phyloP scores from a whole-genome alignment of 2,888 invertebrate genomes.

The Torymus tubicola region DNA sequence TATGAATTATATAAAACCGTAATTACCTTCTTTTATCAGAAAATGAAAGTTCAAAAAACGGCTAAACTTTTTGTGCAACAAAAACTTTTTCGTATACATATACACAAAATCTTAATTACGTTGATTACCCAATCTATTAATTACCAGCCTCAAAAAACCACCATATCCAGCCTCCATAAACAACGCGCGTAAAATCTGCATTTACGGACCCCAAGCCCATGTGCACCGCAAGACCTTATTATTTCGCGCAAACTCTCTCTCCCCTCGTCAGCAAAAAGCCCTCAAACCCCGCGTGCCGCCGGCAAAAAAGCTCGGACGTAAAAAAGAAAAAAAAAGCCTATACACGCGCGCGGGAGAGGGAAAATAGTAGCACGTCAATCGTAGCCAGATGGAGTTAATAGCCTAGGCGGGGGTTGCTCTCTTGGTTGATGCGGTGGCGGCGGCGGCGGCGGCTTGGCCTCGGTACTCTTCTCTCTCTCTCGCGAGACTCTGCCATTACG shows the following conservation, averaged over 20 bases:
- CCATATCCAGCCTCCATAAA: not conserved
- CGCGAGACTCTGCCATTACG: constrained; percentile 34
- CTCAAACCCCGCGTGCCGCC: too few species aligned
- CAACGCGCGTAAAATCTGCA: not conserved
- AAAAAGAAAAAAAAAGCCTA: not conserved
- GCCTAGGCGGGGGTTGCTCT: constrained; percentile 32
- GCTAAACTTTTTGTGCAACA: too few species aligned
- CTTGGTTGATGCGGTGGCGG: not conserved
- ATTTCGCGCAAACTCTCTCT: too few species aligned
- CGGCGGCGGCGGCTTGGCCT: constrained; percentile 3
- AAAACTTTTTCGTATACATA: too few species aligned
- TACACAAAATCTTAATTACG: too few species aligned
- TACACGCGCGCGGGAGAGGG: not conserved
- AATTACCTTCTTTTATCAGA: too few species aligned
- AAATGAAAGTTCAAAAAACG: too few species aligned
- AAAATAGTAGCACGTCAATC: constrained; percentile 27
- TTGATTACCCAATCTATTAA: too few species aligned
- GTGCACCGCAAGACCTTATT: not conserved
- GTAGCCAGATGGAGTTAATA: constrained; percentile 22
- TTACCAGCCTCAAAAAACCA: too few species aligned
- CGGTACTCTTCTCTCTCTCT: not conserved
- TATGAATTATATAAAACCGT: too few species aligned
- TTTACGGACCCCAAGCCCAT: not conserved
- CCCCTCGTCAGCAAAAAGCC: too few species aligned
- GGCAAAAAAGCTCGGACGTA: not conserved